Evolutionary conservation across 2,888 invertebrate species (phyloP).

Genomic region (Tanypteryx hageni): DNA sequence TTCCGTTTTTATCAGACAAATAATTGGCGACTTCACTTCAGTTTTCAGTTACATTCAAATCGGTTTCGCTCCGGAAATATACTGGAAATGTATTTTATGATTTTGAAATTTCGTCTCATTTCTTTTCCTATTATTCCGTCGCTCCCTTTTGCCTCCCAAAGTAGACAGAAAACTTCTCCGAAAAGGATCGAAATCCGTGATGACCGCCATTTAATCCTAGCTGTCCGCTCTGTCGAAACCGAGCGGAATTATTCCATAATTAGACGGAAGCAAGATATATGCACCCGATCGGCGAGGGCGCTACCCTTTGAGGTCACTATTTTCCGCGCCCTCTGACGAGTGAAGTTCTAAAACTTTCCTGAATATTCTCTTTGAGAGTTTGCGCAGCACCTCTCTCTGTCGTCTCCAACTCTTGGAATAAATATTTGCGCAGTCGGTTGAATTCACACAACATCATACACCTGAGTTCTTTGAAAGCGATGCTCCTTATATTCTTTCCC

Average conservation of each 20-base stretch:
- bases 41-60: no score
- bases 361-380: constrained; percentile 64
- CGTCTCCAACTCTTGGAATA: constrained; percentile 58
- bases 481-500: constrained; percentile 15
- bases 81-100: no score
- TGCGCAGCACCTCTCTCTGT: constrained; percentile 7
- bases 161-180: background rate
- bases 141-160: background rate
- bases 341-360: constrained; percentile 7
- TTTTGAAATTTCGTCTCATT: background rate
- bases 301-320: constrained; percentile 40
- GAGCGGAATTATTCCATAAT: constrained; percentile 37
- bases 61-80: no score
- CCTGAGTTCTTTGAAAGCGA: constrained; percentile 48
- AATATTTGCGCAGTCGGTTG: constrained; percentile 44
- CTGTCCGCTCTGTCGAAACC: constrained; percentile 16
- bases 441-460: constrained; percentile 50
- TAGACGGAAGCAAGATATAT: background rate
- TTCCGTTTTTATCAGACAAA: no score
- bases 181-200: background rate
- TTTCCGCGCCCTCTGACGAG: background rate
- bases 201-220: background rate
- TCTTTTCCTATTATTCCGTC: background rate
- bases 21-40: no score
- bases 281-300: background rate